Percentiles rank a stretch among this genome's conserved stretches.
Evolutionary conservation across 2,113 vertebrate species (phyloP).

Genomic region (Pachycephala philippinensis): DNA sequence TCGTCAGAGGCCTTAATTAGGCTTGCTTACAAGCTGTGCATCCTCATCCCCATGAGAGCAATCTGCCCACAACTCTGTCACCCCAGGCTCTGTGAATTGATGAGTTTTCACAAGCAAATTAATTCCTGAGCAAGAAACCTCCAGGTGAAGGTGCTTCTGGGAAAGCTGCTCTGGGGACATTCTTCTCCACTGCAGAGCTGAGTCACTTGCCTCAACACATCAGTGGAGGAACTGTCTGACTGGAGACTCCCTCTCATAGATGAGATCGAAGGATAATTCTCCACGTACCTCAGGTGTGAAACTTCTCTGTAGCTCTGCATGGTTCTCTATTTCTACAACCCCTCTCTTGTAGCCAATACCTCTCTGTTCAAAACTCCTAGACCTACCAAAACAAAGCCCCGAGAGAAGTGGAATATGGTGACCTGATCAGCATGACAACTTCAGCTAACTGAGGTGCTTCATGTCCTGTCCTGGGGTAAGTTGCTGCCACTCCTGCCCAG

Average conservation of each 20-base stretch:
- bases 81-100: neutral
- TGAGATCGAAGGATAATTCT: neutral
- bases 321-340: neutral
- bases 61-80: neutral
- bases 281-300: neutral
- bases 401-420: neutral
- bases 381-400: neutral
- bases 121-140: neutral
- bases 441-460: neutral
- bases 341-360: neutral
- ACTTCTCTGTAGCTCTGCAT: neutral
- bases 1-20: neutral
- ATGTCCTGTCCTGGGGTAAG: neutral
- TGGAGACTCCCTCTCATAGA: neutral
- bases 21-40: neutral
- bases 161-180: neutral
- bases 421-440: neutral
- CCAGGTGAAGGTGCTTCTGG: neutral
- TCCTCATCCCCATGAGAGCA: neutral
- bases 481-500: neutral
- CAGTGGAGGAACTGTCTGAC: neutral
- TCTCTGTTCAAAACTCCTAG: neutral
- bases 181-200: neutral
- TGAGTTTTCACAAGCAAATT: neutral
- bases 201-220: neutral